Conservation (phyloP, 1,140 invertebrate species). For the Notospermus geniculatus region DNA sequence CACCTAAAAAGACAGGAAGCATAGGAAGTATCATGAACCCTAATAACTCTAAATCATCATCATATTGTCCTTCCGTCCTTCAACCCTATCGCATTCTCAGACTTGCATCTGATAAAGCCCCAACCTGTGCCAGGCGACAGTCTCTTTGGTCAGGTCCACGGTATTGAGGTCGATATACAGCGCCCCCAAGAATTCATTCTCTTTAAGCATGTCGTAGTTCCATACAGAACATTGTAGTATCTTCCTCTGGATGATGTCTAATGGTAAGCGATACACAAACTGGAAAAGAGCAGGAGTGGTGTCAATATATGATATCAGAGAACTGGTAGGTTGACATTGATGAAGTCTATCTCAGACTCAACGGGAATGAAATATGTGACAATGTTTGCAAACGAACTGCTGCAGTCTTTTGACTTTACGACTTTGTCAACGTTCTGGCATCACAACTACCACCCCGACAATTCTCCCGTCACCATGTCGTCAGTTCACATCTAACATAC, state of each 20-base stretch:
- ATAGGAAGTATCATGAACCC: too few relatives aligned
- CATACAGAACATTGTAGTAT: slow-evolving; percentile 88
- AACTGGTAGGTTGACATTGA: too few relatives aligned
- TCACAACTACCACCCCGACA: neutral
- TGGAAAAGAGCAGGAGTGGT: slow-evolving; percentile 55
- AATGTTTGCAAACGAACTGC: too few relatives aligned
- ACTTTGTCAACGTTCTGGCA: too few relatives aligned
- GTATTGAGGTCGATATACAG: slow-evolving; percentile 70
- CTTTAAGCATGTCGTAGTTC: slow-evolving; percentile 92
- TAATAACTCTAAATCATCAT: too few relatives aligned
- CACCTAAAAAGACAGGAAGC: too few relatives aligned
- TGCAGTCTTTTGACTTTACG: too few relatives aligned
- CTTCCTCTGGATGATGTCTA: slow-evolving; percentile 74
- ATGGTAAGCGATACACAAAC: slow-evolving; percentile 83
- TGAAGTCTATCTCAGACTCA: neutral
- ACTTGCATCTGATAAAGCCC: slow-evolving; percentile 40
- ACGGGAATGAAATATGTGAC: neutral
- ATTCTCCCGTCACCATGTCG: too few relatives aligned
- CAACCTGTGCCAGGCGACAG: slow-evolving; percentile 59
- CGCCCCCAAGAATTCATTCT: slow-evolving; percentile 91
- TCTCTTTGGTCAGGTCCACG: slow-evolving; percentile 75
- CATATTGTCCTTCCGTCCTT: too few relatives aligned
- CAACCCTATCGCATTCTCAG: too few relatives aligned
- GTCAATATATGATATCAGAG: too few relatives aligned
- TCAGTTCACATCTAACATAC: slow-evolving; percentile 58